phyloP scores from a whole-genome alignment of 2,888 invertebrate genomes.

The Altica lythri region DNA sequence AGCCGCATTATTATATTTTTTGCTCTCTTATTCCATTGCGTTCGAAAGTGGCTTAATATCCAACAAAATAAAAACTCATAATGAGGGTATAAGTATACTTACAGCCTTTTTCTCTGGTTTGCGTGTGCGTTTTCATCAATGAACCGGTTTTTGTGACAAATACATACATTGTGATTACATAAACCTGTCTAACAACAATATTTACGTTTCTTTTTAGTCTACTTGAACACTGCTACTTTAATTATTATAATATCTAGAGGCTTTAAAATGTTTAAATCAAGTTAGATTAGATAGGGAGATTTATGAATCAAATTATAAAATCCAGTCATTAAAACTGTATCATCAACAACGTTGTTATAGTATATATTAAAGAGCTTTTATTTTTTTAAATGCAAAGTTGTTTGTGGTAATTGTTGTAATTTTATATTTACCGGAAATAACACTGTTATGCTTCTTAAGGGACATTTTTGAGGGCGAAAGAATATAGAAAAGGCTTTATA shows the following conservation, averaged over 20 bases:
- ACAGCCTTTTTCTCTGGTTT: conserved; percentile 3
- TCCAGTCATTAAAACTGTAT: too few relatives aligned
- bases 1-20: conserved; percentile 18
- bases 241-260: conserved; percentile 11
- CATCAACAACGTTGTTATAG: too few relatives aligned
- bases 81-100: conserved; percentile 28
- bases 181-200: conserved; percentile 20
- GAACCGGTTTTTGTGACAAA: conserved; percentile 22
- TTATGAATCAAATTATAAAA: too few relatives aligned
- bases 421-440: too few relatives aligned
- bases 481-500: too few relatives aligned
- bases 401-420: too few relatives aligned
- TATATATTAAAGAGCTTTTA: too few relatives aligned
- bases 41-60: conserved; percentile 29
- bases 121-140: conserved; percentile 19
- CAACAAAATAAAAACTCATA: conserved; percentile 26
- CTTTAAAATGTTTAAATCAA: conserved; percentile 9
- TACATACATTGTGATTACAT: background rate
- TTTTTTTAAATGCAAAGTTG: too few relatives aligned
- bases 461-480: too few relatives aligned
- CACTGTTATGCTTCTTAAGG: too few relatives aligned
- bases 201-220: conserved; percentile 14
- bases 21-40: conserved; percentile 22
- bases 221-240: conserved; percentile 4
- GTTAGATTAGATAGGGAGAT: too few relatives aligned